Percentiles rank a stretch among this genome's conserved stretches.
Evolutionary conservation across 2,113 vertebrate species (phyloP).

Genomic region (Odocoileus virginianus): DNA sequence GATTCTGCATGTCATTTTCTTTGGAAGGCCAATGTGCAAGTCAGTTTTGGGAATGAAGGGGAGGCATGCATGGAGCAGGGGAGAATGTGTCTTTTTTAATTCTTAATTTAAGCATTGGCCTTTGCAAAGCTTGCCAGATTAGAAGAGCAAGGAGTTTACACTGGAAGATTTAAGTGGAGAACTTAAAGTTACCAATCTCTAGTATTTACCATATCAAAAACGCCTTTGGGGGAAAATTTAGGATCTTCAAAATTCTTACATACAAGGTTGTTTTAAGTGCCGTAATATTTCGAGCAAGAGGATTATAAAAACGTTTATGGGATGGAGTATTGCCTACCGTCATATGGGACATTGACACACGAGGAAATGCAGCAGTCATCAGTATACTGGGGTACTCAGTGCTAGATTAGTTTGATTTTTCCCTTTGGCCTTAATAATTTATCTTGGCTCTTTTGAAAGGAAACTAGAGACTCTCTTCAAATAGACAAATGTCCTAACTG

Average conservation of each 20-base stretch:
- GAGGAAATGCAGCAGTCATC: background rate
- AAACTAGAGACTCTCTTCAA: background rate
- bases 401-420: background rate
- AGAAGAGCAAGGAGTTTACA: background rate
- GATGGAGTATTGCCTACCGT: background rate
- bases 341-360: no score
- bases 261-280: background rate
- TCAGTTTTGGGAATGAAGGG: background rate
- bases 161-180: background rate
- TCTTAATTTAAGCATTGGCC: background rate
- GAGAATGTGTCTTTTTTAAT: background rate
- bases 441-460: background rate
- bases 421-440: background rate
- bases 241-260: background rate
- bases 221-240: background rate
- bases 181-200: background rate
- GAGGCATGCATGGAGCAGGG: background rate
- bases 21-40: background rate
- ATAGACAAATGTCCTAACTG: background rate
- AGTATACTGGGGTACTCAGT: background rate
- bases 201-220: background rate
- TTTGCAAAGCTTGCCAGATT: constrained; percentile 25
- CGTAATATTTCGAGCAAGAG: background rate
- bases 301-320: background rate
- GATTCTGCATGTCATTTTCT: background rate